These are phyloP conservation scores for Grallaria varia DNA, from an alignment of 2,113 vertebrate genomes.

Conservation along the genomic window DNA sequence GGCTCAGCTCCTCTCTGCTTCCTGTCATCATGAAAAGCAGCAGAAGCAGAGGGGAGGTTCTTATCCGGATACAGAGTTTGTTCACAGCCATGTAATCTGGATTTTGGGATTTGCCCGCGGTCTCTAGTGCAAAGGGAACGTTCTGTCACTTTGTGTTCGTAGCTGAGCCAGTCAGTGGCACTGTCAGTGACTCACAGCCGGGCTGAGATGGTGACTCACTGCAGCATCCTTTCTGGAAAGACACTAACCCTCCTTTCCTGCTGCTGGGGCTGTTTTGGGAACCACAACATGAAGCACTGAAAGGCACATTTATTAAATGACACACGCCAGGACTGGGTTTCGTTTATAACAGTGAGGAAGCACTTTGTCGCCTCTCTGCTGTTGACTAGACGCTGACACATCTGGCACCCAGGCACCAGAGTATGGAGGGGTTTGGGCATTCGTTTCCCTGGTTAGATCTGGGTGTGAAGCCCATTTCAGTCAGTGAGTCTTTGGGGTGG, in stretches of 20 bases:
- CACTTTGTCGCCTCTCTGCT: slow-evolving; percentile 12
- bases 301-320: slow-evolving; percentile 41
- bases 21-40: background rate
- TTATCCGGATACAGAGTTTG: background rate
- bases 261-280: slow-evolving; percentile 41
- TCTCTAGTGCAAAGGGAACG: slow-evolving; percentile 24
- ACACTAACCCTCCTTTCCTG: slow-evolving; percentile 58
- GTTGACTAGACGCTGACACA: slow-evolving; percentile 32
- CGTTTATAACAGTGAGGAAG: background rate
- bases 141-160: background rate
- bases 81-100: no score
- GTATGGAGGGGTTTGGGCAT: background rate
- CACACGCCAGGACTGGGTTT: background rate
- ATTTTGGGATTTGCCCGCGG: background rate
- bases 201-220: slow-evolving; percentile 51
- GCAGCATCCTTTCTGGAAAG: slow-evolving; percentile 59
- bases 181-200: slow-evolving; percentile 46
- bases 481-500: background rate
- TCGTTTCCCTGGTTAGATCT: background rate
- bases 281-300: slow-evolving; percentile 16
- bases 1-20: background rate
- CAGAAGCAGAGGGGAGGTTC: background rate
- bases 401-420: slow-evolving; percentile 38
- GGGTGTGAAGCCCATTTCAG: slow-evolving; percentile 32
- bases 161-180: background rate